These are phyloP conservation scores for Opisthocomus hoazin DNA, from an alignment of 2,113 vertebrate species.

Conservation along the genomic window DNA sequence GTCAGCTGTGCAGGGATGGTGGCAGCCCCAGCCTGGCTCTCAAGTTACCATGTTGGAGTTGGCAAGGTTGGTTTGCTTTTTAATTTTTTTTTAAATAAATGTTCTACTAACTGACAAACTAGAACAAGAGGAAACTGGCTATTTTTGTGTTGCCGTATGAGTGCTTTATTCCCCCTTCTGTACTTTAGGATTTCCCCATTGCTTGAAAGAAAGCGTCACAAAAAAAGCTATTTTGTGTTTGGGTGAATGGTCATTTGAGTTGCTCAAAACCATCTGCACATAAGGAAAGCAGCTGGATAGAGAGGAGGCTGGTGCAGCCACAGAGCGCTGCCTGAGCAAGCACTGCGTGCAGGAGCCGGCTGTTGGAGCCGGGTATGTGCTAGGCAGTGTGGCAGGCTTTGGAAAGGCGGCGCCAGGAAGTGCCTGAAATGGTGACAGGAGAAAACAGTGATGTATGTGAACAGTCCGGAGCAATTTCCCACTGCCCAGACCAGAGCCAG, in stretches of 20 bases:
- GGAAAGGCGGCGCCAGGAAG: background rate
- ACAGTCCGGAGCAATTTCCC: background rate
- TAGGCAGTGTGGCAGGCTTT: background rate
- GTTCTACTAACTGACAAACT: background rate
- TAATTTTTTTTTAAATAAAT: background rate
- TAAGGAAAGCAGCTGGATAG: background rate
- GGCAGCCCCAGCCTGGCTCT: background rate
- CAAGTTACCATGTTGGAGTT: fast-evolving
- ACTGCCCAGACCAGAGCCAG: background rate
- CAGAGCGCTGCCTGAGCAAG: background rate
- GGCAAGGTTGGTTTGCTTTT: background rate
- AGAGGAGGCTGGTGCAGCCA: background rate
- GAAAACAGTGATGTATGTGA: background rate
- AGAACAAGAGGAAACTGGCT: background rate
- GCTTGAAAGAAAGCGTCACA: no score
- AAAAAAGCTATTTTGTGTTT: background rate
- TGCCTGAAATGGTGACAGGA: background rate
- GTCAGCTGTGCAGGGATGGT: background rate
- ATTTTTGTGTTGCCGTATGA: background rate
- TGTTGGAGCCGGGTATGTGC: background rate
- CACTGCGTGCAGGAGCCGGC: fast-evolving
- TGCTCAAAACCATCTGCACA: background rate
- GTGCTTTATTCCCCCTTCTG: background rate
- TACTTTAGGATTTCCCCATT: background rate
- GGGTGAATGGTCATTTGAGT: background rate